These are phyloP conservation scores for Lutjanus argentimaculatus DNA, from an alignment of 2,797 vertebrate genomes.

Conservation along the genomic window DNA sequence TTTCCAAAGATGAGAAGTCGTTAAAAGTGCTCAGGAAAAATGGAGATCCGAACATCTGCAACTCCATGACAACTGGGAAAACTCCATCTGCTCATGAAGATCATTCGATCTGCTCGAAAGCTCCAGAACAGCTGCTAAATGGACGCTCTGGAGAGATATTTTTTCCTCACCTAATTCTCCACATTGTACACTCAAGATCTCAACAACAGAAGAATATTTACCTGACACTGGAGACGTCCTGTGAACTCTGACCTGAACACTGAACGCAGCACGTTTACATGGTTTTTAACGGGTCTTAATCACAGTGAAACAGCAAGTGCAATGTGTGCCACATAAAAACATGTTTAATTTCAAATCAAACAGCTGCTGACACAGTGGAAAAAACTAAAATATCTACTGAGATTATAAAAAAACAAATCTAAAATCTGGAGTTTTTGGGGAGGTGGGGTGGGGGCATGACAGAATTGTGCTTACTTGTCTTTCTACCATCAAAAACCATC, in stretches of 20 bases:
- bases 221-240: constrained; percentile 14
- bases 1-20: background rate
- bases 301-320: constrained; percentile 27
- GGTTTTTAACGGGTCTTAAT: constrained; percentile 19
- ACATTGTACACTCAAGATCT: background rate
- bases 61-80: background rate
- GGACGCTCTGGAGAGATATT: background rate
- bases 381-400: constrained; percentile 38
- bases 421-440: constrained; percentile 6
- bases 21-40: background rate
- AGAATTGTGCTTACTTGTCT: constrained; percentile 71
- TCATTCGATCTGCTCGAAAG: background rate
- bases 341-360: constrained; percentile 64
- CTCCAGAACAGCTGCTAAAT: background rate
- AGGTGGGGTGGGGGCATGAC: constrained; percentile 10
- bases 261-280: background rate
- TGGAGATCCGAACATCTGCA: background rate
- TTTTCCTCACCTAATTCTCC: background rate
- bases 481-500: constrained; percentile 37
- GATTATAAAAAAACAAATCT: background rate
- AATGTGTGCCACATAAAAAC: constrained; percentile 57
- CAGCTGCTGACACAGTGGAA: constrained; percentile 42
- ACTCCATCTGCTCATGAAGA: constrained; percentile 2
- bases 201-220: constrained; percentile 22
- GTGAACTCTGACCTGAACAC: constrained; percentile 1